phyloP scores from a whole-genome alignment of 2,888 invertebrate genomes.

The Stictocephala bisonia region DNA sequence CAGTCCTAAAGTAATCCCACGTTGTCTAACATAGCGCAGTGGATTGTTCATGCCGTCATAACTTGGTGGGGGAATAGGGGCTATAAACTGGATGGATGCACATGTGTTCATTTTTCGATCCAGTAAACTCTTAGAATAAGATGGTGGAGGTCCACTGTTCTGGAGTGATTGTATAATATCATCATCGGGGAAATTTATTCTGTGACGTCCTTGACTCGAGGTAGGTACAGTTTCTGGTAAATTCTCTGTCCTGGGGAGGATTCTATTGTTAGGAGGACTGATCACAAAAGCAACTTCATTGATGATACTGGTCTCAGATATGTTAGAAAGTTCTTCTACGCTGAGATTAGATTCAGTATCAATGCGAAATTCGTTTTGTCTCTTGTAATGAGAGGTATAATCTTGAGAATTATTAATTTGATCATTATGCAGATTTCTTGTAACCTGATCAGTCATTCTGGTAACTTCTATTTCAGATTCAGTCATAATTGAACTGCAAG shows the following conservation, averaged over 20 bases:
- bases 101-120: constrained; percentile 22
- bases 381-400: too few species aligned
- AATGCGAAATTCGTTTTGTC: too few species aligned
- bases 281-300: too few species aligned
- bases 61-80: constrained; percentile 22
- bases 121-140: constrained; percentile 21
- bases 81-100: constrained; percentile 25
- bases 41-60: constrained; percentile 12
- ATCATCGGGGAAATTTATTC: not conserved
- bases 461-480: too few species aligned
- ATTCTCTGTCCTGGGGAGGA: too few species aligned
- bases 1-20: constrained; percentile 1
- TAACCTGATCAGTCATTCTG: not conserved
- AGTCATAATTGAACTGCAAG: not conserved
- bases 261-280: not conserved
- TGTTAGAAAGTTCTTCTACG: too few species aligned
- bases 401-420: too few species aligned
- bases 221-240: too few species aligned
- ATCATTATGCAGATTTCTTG: too few species aligned
- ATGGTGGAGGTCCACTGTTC: not conserved
- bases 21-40: not conserved
- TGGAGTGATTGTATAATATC: not conserved
- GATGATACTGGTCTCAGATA: too few species aligned
- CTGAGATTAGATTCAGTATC: too few species aligned
- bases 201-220: not conserved